Base-by-base conservation (phyloP, 2,888 invertebrate genomes). In the Acrobeloides nanus region DNA sequence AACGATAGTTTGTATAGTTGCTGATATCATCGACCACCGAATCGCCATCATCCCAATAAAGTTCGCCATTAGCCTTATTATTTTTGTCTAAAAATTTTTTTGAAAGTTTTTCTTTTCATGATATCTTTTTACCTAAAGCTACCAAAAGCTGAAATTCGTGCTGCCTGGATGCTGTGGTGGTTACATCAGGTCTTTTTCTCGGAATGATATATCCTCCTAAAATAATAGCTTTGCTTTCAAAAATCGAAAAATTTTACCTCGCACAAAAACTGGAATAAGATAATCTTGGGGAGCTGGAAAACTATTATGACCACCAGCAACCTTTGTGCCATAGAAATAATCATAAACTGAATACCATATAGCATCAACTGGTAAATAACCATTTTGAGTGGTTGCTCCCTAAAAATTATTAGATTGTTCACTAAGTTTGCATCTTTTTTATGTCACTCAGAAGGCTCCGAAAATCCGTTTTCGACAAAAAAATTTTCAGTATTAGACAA, bases 101-200 rank as follows among this genome's bases (percentile, higher is more conserved):
- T n/a, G n/a, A n/a, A n/a, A n/a, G n/a, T n/a, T n/a, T n/a, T n/a
- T n/a, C n/a, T n/a, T n/a, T n/a, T n/a, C n/a, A n/a, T n/a, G n/a
- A n/a, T n/a, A n/a, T n/a, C n/a, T n/a, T n/a, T n/a, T n/a, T 63
- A 1, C 75, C 63, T 0, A 83, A 78, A 1, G 81, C 82, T 0
- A 81, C 81, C 7, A 84, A 66, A 24, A 87, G 76, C 62, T 82
- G 81, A 52, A 86, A 78, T 33, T 82, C 81, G 26, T 81, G 81
- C 59, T 80, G 78, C 50, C 85, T 80, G 34, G 67, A 50, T 4
- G 56, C 61, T 1, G 59, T 59, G 4, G 68, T 69, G 0, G 66
- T 71, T 8, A 57, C 48, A 62, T 45, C 57, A 3, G 66, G 52
- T 8, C 48, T 57, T 50, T 75, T 80, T 55, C 80, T 73, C 17